phyloP scores from a whole-genome alignment of 2,888 invertebrate species.

The Chrysina gloriosa region DNA sequence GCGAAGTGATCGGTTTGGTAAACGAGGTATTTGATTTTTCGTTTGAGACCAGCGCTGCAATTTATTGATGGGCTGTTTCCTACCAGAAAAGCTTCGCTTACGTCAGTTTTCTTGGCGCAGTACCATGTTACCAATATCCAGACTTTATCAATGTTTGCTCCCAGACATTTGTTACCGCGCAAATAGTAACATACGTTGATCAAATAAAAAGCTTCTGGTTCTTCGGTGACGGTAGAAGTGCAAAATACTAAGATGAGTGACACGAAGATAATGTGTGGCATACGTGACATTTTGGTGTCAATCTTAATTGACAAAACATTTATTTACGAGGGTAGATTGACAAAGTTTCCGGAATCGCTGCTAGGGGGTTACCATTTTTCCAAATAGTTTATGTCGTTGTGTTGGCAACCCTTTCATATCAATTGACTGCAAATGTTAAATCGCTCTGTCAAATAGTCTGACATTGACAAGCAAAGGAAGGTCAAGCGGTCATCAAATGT shows the following conservation, averaged over 20 bases:
- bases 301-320: no score
- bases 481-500: no score
- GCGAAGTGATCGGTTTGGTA: background rate
- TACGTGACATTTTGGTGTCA: background rate
- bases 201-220: constrained; percentile 10
- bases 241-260: background rate
- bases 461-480: no score
- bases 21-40: background rate
- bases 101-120: background rate
- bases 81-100: background rate
- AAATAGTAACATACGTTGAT: constrained; percentile 3
- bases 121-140: background rate
- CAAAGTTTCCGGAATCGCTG: no score
- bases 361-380: no score
- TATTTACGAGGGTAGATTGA: no score
- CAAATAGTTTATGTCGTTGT: no score
- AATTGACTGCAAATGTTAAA: no score
- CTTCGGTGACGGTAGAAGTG: background rate
- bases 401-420: no score
- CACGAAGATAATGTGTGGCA: background rate
- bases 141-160: background rate
- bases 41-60: background rate
- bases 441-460: no score
- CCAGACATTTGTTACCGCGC: background rate
- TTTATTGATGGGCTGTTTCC: background rate